Evolutionary conservation across 2,113 vertebrate species (phyloP).

Genomic region (Paratilapia polleni): DNA sequence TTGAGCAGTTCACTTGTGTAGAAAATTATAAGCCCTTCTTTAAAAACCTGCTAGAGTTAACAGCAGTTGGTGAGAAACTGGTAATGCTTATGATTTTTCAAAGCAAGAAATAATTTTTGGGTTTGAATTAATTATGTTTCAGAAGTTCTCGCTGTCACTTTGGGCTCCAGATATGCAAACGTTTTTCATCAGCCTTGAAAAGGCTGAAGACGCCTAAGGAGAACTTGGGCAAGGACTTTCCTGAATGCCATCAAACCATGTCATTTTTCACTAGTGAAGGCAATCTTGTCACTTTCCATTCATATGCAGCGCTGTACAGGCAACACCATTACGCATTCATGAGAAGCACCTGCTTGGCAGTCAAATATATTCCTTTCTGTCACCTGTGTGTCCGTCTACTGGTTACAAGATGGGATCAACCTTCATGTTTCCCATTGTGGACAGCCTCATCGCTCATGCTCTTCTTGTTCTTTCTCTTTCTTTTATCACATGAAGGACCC

Average conservation of each 20-base stretch:
- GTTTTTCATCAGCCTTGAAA: background rate
- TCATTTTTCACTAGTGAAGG: slow-evolving; percentile 19
- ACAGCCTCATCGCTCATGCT: slow-evolving; percentile 42
- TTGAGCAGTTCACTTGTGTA: background rate
- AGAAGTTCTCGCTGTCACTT: background rate
- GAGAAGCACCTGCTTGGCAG: slow-evolving; percentile 53
- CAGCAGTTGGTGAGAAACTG: background rate
- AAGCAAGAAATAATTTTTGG: background rate
- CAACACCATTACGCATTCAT: slow-evolving; percentile 53
- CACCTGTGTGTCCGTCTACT: background rate
- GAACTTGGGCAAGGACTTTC: background rate
- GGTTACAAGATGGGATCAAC: slow-evolving; percentile 28
- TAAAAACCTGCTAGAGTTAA: background rate
- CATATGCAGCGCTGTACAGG: background rate
- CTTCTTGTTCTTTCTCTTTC: background rate
- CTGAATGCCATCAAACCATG: background rate
- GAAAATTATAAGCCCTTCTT: background rate
- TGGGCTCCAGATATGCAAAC: background rate
- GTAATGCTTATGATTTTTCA: background rate
- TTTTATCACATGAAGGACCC: slow-evolving; percentile 52
- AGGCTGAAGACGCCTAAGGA: background rate
- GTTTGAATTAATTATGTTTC: background rate
- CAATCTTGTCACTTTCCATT: slow-evolving; percentile 18
- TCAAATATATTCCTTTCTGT: slow-evolving; percentile 52
- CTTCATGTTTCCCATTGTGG: slow-evolving; percentile 41